Base-by-base conservation (phyloP, 2,797 vertebrate species). In the Pampus argenteus region DNA sequence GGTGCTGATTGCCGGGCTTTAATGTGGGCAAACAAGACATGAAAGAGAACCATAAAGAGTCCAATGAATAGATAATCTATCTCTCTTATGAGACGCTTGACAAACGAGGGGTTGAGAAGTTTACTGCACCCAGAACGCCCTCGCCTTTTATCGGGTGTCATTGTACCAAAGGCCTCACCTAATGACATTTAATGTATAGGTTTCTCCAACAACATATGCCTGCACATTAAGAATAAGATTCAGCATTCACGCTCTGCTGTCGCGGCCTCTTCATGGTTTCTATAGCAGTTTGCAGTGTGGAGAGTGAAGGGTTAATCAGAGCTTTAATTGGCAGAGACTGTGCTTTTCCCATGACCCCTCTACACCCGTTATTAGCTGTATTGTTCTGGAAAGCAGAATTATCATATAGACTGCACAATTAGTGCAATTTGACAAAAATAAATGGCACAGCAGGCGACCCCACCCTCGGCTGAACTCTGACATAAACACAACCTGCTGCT, bases 331-430 rank as follows among this genome's bases (percentile, higher is more conserved):
- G 93, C 76, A 29, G 62, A 81, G 75, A 80, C 88, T 64, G 94
- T 74, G 81, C 74, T 44, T 83, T 93, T 94, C 84, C 87, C 89
- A 92, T 56, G 63, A 91, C 92, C 88, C 3, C 4, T 57, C 36
- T 57, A 61, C 56, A 61, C 85, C 89, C 52, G 17, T 88, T 86
- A 90, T 91, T 86, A 89, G 86, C 79, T 1, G 42, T 56, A 73
- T 90, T 17, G 28, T 81, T 91, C 80, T 64, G 44, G 57, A 18
- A 29, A 56, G 85, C 72, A 52, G 74, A 73, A 68, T 82, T 86
- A 89, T 84, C 82, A 76, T 36, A 73, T 90, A 86, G 79, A 92
- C 91, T 90, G 94, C 92, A 87, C 87, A 88, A 94, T 85, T 83
- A 79, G 70, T 0, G 36, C 56, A 52, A 77, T 71, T 71, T 81